phyloP scores from a whole-genome alignment of 2,888 invertebrate species.

The Lepeophtheirus nordmannii region DNA sequence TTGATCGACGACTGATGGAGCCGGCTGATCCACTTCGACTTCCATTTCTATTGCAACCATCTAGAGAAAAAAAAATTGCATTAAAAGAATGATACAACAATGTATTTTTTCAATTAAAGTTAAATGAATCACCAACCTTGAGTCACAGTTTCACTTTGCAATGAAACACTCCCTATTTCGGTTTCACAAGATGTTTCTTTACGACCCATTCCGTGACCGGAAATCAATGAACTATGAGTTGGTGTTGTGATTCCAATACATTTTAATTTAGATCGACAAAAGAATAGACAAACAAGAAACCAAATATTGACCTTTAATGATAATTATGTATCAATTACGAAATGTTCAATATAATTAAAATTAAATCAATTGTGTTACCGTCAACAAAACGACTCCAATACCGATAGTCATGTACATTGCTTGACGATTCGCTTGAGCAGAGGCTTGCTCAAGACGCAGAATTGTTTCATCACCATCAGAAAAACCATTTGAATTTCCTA shows the following conservation, averaged over 20 bases:
- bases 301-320: slow-evolving; percentile 16
- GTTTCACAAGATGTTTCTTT: slow-evolving; percentile 14
- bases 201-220: not conserved
- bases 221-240: not conserved
- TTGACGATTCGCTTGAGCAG: slow-evolving; percentile 4
- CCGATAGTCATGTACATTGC: slow-evolving; percentile 18
- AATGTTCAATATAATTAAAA: not conserved
- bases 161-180: not conserved
- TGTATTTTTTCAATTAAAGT: too few relatives aligned
- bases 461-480: not conserved
- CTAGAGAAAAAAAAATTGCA: not conserved
- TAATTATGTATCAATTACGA: not conserved
- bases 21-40: not conserved
- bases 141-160: not conserved
- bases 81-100: too few relatives aligned
- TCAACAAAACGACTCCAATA: slow-evolving; percentile 1
- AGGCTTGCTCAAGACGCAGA: not conserved
- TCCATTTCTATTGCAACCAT: not conserved
- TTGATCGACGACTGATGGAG: not conserved
- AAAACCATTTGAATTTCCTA: not conserved
- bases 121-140: not conserved
- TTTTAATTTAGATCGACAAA: slow-evolving; percentile 9
- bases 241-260: not conserved
- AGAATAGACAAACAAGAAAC: slow-evolving; percentile 18
- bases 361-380: not conserved